phyloP scores from a whole-genome alignment of 2,888 invertebrate genomes.

The Elmis aenea region DNA sequence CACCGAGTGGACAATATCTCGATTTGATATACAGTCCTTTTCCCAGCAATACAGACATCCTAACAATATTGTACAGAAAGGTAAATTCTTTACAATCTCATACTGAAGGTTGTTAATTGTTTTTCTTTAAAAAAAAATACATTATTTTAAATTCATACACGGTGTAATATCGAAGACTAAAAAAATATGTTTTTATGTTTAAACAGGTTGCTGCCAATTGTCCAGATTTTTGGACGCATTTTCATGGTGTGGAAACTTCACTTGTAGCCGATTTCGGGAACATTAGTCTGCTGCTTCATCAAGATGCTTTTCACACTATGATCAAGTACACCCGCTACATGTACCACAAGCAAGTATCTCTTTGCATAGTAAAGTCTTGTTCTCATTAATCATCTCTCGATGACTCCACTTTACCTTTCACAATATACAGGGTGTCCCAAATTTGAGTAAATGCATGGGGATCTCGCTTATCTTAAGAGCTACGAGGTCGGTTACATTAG shows the following conservation, averaged over 20 bases:
- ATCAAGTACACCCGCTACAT: constrained; percentile 64
- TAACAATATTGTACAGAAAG: constrained; percentile 71
- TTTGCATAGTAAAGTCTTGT: constrained; percentile 1
- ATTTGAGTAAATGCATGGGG: too few relatives aligned
- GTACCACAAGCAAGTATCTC: constrained; percentile 52
- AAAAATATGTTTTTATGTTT: constrained; percentile 5
- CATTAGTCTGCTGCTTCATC: constrained; percentile 62
- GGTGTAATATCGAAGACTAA: not conserved
- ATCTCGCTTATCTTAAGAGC: too few relatives aligned
- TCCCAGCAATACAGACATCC: constrained; percentile 56
- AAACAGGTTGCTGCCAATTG: constrained; percentile 70
- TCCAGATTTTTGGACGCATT: constrained; percentile 76
- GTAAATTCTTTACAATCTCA: constrained; percentile 44
- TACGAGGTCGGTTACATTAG: too few relatives aligned
- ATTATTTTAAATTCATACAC: too few relatives aligned
- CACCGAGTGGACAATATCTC: constrained; percentile 68
- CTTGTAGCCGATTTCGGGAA: constrained; percentile 65
- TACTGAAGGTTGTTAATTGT: too few relatives aligned
- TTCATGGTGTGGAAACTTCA: constrained; percentile 75
- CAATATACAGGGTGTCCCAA: too few relatives aligned
- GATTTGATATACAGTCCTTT: constrained; percentile 63
- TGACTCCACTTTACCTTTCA: too few relatives aligned
- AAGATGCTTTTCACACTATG: constrained; percentile 66
- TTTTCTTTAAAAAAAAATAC: too few relatives aligned
- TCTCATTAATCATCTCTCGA: constrained; percentile 14